Base-by-base conservation (phyloP, 2,888 invertebrate genomes). In the Lasioglossum marginatum region DNA sequence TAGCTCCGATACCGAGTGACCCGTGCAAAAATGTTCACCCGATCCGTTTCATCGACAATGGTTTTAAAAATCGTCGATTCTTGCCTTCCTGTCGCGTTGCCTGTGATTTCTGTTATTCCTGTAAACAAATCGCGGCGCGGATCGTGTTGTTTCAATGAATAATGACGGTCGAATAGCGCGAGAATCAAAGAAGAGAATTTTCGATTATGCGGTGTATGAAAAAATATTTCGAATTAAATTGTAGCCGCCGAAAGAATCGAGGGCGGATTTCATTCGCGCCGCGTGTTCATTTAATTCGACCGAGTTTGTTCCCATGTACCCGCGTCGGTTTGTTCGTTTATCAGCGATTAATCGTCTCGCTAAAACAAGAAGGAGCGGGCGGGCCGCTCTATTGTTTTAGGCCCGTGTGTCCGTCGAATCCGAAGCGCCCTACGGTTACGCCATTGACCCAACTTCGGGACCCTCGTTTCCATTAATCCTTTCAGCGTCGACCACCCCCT, bases 391-490 rank as follows among this genome's bases (percentile, higher is more conserved):
- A 78, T 76, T 76, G 31, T 34, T 52, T 52, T 23, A 52, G 52
- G 57, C 27, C 37, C 81, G 74, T 52, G 73, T 79, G 68, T 72
- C 71, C 79, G 75, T 27, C 77, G 82, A 89, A 89, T 84, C 83
- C 81, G 72, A 71, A 73, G 80, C 86, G 86, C 87, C 86, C 85
- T 74, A 78, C 66, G 85, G 83, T 88, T 87, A 85, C 88, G 90
- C 87, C 90, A 89, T 87, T 90, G 88, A 89, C 89, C 89, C 84
- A 90, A 88, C 88, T 90, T 88, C 77, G 80, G 52, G 72, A 86
- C 86, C 89, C 90, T 90, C 89, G 87, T 88, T 90, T 90, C 89
- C 89, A 88, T 90, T 90, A 89, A 90, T 90, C 89, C 89, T 88
- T 90, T 88, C 89, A 82, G 77, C 81, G 52, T 81, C 72, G 31